Base-by-base conservation (phyloP, 2,888 invertebrate species). In the Phaonia tiefii region DNA sequence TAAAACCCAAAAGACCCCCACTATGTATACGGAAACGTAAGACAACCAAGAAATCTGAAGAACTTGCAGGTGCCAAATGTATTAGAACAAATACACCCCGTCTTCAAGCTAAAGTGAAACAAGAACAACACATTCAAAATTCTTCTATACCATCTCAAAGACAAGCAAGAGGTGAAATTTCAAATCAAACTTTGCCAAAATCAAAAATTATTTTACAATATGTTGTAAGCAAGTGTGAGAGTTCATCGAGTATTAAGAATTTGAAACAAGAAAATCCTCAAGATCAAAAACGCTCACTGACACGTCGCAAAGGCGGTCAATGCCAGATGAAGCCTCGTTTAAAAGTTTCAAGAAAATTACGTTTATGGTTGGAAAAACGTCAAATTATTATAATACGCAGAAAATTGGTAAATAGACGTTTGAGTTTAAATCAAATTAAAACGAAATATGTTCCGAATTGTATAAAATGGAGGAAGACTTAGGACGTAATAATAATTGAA, bases 281-380 rank as follows among this genome's bases (percentile, higher is more conserved):
- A 60, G 39, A 56, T 31, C 7, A 58, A 25, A 8, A 13, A 10
- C 11, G n/a, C 15, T 15, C 26, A 44, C n/a, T n/a, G n/a, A 73
- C 75, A 17, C 54, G 49, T 15, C 17, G 0, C 15, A 75, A 58
- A 37, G 13, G 8, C 1, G 49, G 22, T 20, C 51, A 67, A 39
- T 20, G 44, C 5, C 4, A 42, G 4, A 54, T 60, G 26, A 75
- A 75, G 22, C 74, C 67, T 13, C 58, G 83, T 70, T 69, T 85
- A 80, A 26, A 85, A 84, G 56, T 86, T 83, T 73, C 85, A 84
- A 85, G 87, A 26, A 86, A 84, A 37, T 79, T 88, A 26, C 86
- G 89, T 7, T 80, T 87, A 66, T 88, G 88, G 88, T 77, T 88
- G 79, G 86, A 83, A 25, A 85, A 86, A 44, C 85, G 87, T 42